These are phyloP conservation scores for Orcinus orca DNA, from an alignment of 2,113 vertebrate species.

Conservation along the genomic window DNA sequence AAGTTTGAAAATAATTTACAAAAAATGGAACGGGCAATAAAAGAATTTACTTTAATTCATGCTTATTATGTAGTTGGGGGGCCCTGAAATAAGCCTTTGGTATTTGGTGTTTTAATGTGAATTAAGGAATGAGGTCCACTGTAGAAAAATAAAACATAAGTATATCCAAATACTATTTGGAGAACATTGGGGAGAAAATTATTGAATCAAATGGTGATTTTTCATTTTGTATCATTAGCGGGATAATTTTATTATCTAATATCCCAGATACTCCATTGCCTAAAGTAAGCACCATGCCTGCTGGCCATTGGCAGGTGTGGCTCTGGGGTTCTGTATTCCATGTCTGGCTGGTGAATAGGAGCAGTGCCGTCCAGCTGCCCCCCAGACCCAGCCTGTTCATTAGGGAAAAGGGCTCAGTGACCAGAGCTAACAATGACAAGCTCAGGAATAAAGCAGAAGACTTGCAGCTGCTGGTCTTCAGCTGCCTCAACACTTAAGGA, in stretches of 20 bases:
- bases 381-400: background rate
- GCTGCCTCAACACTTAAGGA: conserved; percentile 55
- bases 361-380: conserved; percentile 2
- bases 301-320: background rate
- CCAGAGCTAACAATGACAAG: conserved; percentile 44
- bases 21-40: background rate
- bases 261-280: background rate
- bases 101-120: background rate
- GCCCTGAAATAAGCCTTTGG: conserved; percentile 11
- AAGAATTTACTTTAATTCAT: background rate
- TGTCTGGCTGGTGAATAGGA: background rate
- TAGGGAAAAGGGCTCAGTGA: conserved; percentile 49
- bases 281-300: background rate
- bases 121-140: background rate
- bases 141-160: background rate
- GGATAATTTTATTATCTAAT: background rate
- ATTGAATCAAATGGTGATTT: background rate
- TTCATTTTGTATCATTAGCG: background rate
- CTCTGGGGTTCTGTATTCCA: background rate
- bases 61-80: background rate
- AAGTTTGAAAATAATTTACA: background rate
- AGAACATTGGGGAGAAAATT: background rate
- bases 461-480: conserved; percentile 74
- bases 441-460: conserved; percentile 51
- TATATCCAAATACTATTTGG: conserved; percentile 16